Evolutionary conservation across 2,113 vertebrate species (phyloP).

Genomic region (Centropus unirufus): DNA sequence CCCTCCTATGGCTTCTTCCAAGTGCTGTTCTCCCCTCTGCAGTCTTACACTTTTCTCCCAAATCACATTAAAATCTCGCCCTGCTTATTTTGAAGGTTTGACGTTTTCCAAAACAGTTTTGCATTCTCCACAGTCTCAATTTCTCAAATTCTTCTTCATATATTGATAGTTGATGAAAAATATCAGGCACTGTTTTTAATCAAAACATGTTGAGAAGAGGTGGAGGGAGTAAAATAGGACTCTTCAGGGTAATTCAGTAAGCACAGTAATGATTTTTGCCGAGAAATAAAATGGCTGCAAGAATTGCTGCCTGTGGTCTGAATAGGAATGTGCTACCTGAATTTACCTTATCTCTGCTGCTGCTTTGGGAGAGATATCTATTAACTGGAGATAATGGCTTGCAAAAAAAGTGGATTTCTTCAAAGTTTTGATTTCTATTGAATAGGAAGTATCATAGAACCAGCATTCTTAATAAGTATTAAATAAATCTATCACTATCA

Average conservation of each 20-base stretch:
- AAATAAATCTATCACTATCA: neutral
- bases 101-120: conserved; percentile 19
- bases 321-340: neutral
- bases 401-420: neutral
- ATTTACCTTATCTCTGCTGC: conserved; percentile 15
- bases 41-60: neutral
- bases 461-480: neutral
- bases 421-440: neutral
- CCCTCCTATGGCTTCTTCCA: neutral
- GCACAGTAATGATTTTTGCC: conserved; percentile 65
- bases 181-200: conserved; percentile 68
- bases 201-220: conserved; percentile 57
- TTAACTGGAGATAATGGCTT: neutral
- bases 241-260: conserved; percentile 52
- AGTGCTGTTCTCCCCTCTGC: neutral
- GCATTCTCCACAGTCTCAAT: neutral
- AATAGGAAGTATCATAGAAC: neutral
- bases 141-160: conserved; percentile 46
- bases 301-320: conserved; percentile 21
- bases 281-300: conserved; percentile 56
- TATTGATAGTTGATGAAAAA: conserved; percentile 74
- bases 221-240: conserved; percentile 35
- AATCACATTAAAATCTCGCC: neutral
- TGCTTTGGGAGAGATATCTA: neutral
- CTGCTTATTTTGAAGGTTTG: conserved; percentile 36